Percentiles rank a stretch among this genome's conserved stretches.
Evolutionary conservation across 2,888 invertebrate genomes (phyloP).

Genomic region (Agrochola circellaris): DNA sequence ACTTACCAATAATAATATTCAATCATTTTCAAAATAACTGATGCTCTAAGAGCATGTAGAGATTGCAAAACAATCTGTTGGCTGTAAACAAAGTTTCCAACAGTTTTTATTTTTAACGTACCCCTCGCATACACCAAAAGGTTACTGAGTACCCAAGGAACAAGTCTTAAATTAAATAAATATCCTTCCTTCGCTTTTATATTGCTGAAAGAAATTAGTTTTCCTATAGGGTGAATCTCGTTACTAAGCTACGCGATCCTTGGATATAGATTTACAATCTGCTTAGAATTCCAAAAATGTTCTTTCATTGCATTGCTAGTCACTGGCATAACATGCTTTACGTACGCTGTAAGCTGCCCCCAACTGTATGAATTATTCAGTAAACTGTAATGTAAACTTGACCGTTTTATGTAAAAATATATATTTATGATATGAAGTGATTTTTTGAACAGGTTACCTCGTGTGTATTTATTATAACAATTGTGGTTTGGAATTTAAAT

Average conservation of each 20-base stretch:
- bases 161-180: constrained; percentile 44
- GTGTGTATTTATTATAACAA: not conserved
- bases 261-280: constrained; percentile 43
- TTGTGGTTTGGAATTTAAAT: not conserved
- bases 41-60: not conserved
- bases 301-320: constrained; percentile 38
- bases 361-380: constrained; percentile 40
- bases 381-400: constrained; percentile 28
- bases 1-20: not conserved
- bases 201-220: constrained; percentile 54
- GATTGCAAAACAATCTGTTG: not conserved
- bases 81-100: not conserved
- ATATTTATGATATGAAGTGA: not conserved
- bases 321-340: constrained; percentile 27
- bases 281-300: constrained; percentile 40
- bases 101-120: not conserved
- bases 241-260: constrained; percentile 42
- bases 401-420: not conserved
- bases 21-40: not conserved
- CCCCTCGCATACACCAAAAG: constrained; percentile 3
- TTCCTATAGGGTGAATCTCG: constrained; percentile 42
- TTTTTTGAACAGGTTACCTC: not conserved
- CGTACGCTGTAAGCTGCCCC: constrained; percentile 12
- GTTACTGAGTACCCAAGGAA: constrained; percentile 4
- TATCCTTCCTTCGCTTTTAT: constrained; percentile 32